A percentile compares a stretch with the other conserved stretches of the same genome.
These are phyloP conservation scores for Tilapia sparmanii DNA, from an alignment of 2,113 vertebrate species.

Conservation along the genomic window DNA sequence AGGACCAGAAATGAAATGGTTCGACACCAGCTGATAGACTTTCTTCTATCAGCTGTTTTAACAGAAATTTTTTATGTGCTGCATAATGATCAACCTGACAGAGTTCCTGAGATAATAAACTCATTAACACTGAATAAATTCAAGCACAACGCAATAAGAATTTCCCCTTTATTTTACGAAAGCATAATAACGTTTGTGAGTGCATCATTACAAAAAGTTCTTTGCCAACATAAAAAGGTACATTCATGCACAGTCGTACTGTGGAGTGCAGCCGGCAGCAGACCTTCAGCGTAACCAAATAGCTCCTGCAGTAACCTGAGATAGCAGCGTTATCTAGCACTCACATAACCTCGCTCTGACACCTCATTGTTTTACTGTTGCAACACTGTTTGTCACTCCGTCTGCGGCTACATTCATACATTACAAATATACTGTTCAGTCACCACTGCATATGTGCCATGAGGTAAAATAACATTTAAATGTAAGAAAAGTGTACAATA, in stretches of 20 bases:
- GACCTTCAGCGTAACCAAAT: conserved; percentile 5
- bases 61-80: not conserved
- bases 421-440: not conserved
- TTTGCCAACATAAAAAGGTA: not conserved
- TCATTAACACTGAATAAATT: not conserved
- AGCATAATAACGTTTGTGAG: not conserved
- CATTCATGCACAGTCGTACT: conserved; percentile 10
- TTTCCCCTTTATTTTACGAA: conserved; percentile 11
- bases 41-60: not conserved
- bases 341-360: not conserved
- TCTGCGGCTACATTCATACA: not conserved
- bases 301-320: conserved; percentile 6
- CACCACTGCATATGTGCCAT: not conserved
- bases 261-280: not conserved
- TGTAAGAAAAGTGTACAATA: conserved; percentile 9
- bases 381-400: not conserved
- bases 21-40: not conserved
- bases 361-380: not conserved
- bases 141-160: not conserved
- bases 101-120: not conserved
- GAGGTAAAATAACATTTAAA: not conserved
- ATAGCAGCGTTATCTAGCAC: conserved; percentile 15
- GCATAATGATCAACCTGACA: not conserved
- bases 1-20: not conserved
- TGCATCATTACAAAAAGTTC: conserved; percentile 17